phyloP scores from a whole-genome alignment of 37 sponge, comb jelly and placozoan species.

The Chondrilla cf. caribensis region DNA sequence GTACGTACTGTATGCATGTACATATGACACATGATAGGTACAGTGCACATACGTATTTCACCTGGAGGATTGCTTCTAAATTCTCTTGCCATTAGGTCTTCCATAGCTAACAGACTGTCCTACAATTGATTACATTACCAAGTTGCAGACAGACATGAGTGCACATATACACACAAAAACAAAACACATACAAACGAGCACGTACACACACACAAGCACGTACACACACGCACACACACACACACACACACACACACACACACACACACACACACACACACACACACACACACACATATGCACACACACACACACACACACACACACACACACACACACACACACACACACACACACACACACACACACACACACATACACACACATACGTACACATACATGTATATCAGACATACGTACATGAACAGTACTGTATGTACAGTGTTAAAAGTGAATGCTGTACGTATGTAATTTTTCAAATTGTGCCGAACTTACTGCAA shows the following conservation, averaged over 20 bases:
- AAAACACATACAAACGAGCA: slow-evolving; percentile 29
- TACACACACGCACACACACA: slow-evolving; percentile 54
- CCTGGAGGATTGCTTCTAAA: too few relatives aligned
- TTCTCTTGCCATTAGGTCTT: too few relatives aligned
- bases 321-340: slow-evolving; percentile 19
- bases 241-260: slow-evolving; percentile 50
- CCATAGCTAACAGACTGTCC: too few relatives aligned
- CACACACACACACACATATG: slow-evolving; percentile 25
- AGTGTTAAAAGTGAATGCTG: too few relatives aligned
- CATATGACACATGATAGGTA: too few relatives aligned
- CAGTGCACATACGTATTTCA: too few relatives aligned
- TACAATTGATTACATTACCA: too few relatives aligned
- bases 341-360: slow-evolving; percentile 28
- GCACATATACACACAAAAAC: too few relatives aligned
- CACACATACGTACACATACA: neutral
- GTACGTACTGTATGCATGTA: too few relatives aligned
- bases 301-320: slow-evolving; percentile 24
- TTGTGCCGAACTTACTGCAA: neutral
- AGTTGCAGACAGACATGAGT: neutral
- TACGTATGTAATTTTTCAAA: neutral
- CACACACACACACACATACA: slow-evolving; percentile 19
- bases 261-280: slow-evolving; percentile 47
- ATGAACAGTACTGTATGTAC: too few relatives aligned
- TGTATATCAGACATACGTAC: neutral
- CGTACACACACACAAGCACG: slow-evolving; percentile 40